Conservation (phyloP, 2,797 vertebrate genomes). For the Arctocebus calabarensis region DNA sequence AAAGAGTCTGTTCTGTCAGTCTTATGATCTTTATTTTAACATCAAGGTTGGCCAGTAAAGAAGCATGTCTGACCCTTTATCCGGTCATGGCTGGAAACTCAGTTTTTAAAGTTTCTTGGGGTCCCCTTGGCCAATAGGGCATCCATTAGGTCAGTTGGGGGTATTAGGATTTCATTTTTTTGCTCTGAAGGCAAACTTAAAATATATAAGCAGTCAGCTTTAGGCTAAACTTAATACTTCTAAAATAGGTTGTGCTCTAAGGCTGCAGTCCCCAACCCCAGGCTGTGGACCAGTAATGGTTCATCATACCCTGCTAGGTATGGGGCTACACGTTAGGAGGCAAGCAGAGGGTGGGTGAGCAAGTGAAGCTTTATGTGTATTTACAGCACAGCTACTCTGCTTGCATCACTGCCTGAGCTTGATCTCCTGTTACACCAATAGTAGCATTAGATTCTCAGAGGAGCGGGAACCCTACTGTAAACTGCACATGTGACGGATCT, state of each 20-base stretch:
- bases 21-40: neutral
- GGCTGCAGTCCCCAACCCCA: too few relatives aligned
- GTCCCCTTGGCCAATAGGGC: neutral
- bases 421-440: too few relatives aligned
- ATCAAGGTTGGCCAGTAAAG: neutral
- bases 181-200: neutral
- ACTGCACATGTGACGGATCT: too few relatives aligned
- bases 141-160: neutral
- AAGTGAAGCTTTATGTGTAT: too few relatives aligned
- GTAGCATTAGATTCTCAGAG: too few relatives aligned
- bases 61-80: neutral
- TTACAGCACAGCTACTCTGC: too few relatives aligned
- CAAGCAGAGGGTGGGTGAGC: too few relatives aligned
- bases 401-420: too few relatives aligned
- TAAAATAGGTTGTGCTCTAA: neutral
- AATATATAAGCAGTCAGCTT: neutral
- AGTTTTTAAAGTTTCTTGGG: neutral
- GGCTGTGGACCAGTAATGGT: too few relatives aligned
- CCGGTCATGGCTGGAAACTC: neutral
- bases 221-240: neutral
- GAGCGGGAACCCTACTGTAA: too few relatives aligned
- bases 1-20: neutral
- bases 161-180: neutral
- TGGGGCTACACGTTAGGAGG: too few relatives aligned
- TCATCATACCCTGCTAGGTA: too few relatives aligned